phyloP scores from a whole-genome alignment of 2,888 invertebrate species.

The Anoncus sp. region DNA sequence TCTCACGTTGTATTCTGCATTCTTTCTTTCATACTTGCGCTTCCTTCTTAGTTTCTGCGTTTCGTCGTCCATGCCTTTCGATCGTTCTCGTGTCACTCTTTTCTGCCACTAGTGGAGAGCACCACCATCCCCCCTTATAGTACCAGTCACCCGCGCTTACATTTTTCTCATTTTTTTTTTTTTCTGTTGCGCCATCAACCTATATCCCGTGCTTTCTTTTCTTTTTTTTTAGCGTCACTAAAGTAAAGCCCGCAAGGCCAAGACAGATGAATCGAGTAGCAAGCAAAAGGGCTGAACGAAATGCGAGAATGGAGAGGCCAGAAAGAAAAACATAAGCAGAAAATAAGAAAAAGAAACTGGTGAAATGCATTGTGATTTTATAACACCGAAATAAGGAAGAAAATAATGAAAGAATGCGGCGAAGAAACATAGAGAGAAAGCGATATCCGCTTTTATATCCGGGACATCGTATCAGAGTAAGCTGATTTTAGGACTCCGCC shows the following conservation, averaged over 20 bases:
- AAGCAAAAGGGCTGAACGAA: constrained; percentile 42
- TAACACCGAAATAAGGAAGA: constrained; percentile 66
- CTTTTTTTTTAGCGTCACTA: constrained; percentile 22
- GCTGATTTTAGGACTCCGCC: constrained; percentile 62
- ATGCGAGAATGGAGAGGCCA: constrained; percentile 37
- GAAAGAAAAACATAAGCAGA: constrained; percentile 23
- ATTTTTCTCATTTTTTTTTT: constrained; percentile 69
- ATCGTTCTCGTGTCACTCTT: constrained; percentile 63
- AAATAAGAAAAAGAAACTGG: constrained; percentile 45
- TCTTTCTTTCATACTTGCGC: constrained; percentile 48
- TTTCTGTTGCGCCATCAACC: constrained; percentile 40
- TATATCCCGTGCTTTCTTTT: constrained; percentile 34
- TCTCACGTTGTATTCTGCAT: constrained; percentile 27
- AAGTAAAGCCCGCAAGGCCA: constrained; percentile 37
- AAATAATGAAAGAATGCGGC: constrained; percentile 10
- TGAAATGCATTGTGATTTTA: constrained; percentile 69
- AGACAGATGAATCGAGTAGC: constrained; percentile 48
- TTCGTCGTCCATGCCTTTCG: constrained; percentile 54
- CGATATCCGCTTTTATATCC: constrained; percentile 52
- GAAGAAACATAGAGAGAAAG: constrained; percentile 36
- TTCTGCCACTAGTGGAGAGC: constrained; percentile 47
- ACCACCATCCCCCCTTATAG: constrained; percentile 6
- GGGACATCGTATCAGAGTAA: constrained; percentile 58
- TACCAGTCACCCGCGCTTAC: constrained; percentile 55
- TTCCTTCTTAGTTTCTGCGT: constrained; percentile 56